These are phyloP conservation scores for Numenius arquata DNA, from an alignment of 2,113 vertebrate species.

Conservation along the genomic window DNA sequence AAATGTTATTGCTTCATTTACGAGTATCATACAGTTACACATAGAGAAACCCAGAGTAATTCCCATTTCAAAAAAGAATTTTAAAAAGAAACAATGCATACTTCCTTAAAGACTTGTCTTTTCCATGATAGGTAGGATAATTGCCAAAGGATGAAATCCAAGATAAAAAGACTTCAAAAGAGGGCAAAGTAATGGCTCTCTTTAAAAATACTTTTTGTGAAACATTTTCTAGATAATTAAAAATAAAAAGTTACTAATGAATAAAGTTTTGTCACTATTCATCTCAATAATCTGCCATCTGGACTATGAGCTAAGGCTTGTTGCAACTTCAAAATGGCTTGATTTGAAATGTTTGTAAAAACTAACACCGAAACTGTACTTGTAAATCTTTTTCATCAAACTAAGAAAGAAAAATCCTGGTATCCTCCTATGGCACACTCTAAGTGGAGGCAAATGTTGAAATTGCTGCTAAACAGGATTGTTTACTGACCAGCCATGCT, in stretches of 20 bases:
- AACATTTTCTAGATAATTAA: neutral
- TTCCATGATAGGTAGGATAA: neutral
- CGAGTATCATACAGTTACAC: neutral
- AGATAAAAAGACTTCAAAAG: neutral
- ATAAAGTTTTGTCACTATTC: neutral
- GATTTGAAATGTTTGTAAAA: neutral
- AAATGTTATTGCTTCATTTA: neutral
- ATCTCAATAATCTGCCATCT: neutral
- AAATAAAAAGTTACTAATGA: neutral
- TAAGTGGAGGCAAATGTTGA: neutral
- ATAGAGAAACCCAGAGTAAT: neutral
- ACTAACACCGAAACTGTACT: neutral
- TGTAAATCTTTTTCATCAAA: neutral
- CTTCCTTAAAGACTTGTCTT: neutral
- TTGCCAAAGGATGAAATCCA: neutral
- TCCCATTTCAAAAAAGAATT: neutral
- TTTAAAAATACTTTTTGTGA: neutral
- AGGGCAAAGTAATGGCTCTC: neutral
- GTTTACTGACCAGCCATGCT: accelerated
- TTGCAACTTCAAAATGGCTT: neutral
- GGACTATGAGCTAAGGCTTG: neutral
- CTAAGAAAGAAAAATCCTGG: neutral
- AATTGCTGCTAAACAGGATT: neutral
- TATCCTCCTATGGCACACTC: neutral
- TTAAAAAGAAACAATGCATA: neutral